A percentile compares a stretch with the other conserved stretches of the same genome.
phyloP scores from a whole-genome alignment of 2,113 vertebrate species.

The Natator depressus region DNA sequence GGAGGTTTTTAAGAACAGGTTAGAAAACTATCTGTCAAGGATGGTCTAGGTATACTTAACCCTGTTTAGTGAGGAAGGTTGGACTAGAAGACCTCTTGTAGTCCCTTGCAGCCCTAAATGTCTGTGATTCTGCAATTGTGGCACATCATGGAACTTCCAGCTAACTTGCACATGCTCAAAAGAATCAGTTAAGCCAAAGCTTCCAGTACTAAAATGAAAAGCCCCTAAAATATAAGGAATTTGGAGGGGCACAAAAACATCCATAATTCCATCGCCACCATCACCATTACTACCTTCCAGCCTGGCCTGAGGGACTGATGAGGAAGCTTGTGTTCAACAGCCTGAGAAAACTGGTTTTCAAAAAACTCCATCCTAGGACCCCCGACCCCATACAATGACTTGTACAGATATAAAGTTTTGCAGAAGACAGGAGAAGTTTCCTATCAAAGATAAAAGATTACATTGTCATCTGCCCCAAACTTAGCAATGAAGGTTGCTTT shows the following conservation, averaged over 20 bases:
- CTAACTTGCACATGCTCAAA: background rate
- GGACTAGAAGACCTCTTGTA: no score
- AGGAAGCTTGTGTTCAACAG: background rate
- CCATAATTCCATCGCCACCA: background rate
- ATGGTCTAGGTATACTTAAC: no score
- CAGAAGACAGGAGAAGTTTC: background rate
- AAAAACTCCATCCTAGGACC: background rate
- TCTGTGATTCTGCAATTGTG: background rate
- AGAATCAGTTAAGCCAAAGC: background rate
- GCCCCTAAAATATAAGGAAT: background rate
- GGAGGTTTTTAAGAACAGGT: no score
- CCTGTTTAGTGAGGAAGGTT: no score
- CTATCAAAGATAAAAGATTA: conserved; percentile 11
- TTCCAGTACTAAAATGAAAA: background rate
- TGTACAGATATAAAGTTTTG: conserved; percentile 14
- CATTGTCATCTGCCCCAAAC: background rate
- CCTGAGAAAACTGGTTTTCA: background rate
- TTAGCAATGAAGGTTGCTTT: conserved; percentile 8
- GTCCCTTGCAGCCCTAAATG: no score
- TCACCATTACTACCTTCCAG: background rate
- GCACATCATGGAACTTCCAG: rapidly evolving
- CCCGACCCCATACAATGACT: background rate
- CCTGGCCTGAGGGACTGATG: background rate
- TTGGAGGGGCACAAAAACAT: background rate
- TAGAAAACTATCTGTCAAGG: no score